Evolutionary conservation across 2,888 invertebrate species (phyloP).

Genomic region (Heliconius erato): DNA sequence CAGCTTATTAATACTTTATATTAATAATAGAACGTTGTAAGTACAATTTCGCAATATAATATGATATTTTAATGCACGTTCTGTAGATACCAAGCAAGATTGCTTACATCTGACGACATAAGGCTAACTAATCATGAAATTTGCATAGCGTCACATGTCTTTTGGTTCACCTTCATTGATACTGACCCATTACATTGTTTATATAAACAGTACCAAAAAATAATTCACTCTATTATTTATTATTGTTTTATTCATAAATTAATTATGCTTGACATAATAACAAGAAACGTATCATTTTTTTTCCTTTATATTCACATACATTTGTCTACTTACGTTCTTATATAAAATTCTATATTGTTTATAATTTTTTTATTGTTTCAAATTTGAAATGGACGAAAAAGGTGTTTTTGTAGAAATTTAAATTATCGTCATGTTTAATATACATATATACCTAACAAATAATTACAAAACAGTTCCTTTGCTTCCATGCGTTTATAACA

Average conservation of each 20-base stretch:
- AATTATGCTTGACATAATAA: neutral
- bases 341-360: no score
- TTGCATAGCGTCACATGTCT: slow-evolving; percentile 35
- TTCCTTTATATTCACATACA: no score
- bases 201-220: neutral
- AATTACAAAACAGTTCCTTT: slow-evolving; percentile 41
- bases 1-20: neutral
- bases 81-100: slow-evolving; percentile 27
- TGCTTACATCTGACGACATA: slow-evolving; percentile 34
- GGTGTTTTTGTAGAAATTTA: neutral
- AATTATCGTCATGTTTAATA: neutral
- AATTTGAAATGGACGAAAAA: no score
- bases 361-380: no score
- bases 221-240: neutral
- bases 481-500: slow-evolving; percentile 54
- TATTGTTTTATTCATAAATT: neutral
- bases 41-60: slow-evolving; percentile 25
- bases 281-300: neutral
- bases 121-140: slow-evolving; percentile 37
- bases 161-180: slow-evolving; percentile 21
- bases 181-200: neutral
- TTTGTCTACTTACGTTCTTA: no score
- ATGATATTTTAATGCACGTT: slow-evolving; percentile 33
- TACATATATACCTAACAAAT: neutral
- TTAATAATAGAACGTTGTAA: neutral